Evolutionary conservation across 2,888 invertebrate genomes (phyloP).

Genomic region (Sphaeridia pumilis): DNA sequence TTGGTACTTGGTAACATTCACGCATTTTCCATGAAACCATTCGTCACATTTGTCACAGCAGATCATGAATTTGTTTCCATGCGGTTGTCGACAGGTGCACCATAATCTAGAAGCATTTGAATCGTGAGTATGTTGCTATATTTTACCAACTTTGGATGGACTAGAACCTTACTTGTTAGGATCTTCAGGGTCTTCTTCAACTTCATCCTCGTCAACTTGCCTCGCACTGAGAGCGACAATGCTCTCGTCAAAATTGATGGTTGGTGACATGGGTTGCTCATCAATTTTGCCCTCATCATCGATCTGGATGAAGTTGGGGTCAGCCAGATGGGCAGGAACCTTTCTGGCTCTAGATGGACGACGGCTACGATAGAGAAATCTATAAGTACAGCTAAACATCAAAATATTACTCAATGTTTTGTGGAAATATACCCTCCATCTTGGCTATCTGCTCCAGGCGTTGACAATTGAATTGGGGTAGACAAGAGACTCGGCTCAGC

Average conservation of each 20-base stretch:
- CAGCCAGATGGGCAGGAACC: slow-evolving; percentile 49
- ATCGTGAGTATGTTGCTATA: no score
- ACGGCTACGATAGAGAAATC: no score
- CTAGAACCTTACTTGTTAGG: slow-evolving; percentile 22
- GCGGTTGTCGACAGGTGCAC: slow-evolving; percentile 91
- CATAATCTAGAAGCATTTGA: slow-evolving; percentile 62
- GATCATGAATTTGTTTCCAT: slow-evolving; percentile 92
- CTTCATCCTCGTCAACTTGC: slow-evolving; percentile 30
- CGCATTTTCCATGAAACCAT: slow-evolving; percentile 97
- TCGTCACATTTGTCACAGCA: slow-evolving; percentile 92
- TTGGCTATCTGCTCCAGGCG: no score
- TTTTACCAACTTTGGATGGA: background rate
- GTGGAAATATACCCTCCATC: no score
- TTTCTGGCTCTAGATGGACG: slow-evolving; percentile 44
- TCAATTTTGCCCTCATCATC: slow-evolving; percentile 25
- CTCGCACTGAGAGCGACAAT: no score
- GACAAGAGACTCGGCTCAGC: no score
- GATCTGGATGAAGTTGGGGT: slow-evolving; percentile 37
- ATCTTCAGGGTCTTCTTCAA: slow-evolving; percentile 40
- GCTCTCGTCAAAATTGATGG: background rate
- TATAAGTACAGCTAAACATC: no score
- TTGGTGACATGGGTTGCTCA: background rate
- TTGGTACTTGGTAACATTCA: slow-evolving; percentile 81
- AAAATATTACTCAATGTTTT: no score
- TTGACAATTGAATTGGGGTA: no score